Evolutionary conservation across 2,797 vertebrate genomes (phyloP), one percentile per base, ranked within the genome.

Genomic region (Choloepus didactylus): DNA sequence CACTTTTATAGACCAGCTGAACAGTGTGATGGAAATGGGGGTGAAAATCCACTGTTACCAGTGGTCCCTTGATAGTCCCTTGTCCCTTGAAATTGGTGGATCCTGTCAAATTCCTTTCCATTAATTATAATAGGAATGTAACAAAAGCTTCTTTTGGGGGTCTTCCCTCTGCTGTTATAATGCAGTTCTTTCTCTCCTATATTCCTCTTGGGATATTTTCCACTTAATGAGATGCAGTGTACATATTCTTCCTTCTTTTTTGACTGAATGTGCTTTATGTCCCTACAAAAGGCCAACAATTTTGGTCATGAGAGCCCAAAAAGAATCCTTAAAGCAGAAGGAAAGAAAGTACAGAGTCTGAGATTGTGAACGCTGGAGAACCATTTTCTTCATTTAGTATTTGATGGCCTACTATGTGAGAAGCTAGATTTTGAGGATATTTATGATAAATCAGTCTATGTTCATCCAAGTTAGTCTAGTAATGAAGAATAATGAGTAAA

Each of bases 111-210:
- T 95, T 91, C 59, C 16, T 93, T 92, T 94, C 84, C 35, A 82
- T 81, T 96, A 84, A 93, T 95, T 95, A 96, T 59, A 83, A 89
- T 11, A 95, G 62, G 15, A 90, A 59, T 87, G 89, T 93, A 94
- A 70, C 41, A 92, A 95, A 90, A 94, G 2, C 66, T 49, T 93
- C 18, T 89, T 44, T 54, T 51, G 44, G 14, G 72, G 60, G 31
- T 94, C 75, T 96, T 21, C 35, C 79, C 16, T 79, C 75, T 94
- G 51, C 73, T 23, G 96, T 95, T 18, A 27, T 75, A 91, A 90
- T 89, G 10, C 1, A 18, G 10, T 77, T 81, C 60, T 85, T 84
- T 93, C 49, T 92, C 38, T 94, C 29, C 86, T 87, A 0, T 86
- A 88, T 94, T 95, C 89, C 51, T 38, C 49, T 88, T 51, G 86